Percentiles rank a stretch among this genome's conserved stretches.
Evolutionary conservation across 2,888 invertebrate species (phyloP).

Genomic region (Crepidodera aurea): DNA sequence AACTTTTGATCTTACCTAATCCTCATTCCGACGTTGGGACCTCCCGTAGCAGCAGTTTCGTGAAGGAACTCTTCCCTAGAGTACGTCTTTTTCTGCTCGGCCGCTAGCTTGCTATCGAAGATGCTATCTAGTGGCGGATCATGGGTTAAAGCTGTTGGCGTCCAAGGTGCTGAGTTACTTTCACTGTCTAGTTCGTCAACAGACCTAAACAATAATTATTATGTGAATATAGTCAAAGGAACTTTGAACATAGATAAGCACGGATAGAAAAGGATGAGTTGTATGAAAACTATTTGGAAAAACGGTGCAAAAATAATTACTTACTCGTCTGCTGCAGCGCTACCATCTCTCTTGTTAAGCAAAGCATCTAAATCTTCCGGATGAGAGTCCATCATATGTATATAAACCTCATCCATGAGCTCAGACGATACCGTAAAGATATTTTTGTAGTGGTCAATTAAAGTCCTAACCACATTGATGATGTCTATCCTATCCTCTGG

Average conservation of each 20-base stretch:
- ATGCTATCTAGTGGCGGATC: constrained; percentile 49
- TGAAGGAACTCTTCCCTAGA: constrained; percentile 80
- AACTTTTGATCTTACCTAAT: constrained; percentile 53
- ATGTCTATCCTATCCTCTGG: constrained; percentile 86
- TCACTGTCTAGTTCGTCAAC: constrained; percentile 63
- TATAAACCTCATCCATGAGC: constrained; percentile 85
- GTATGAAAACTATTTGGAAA: too few species aligned
- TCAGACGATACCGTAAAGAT: constrained; percentile 82
- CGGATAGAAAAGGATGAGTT: too few species aligned
- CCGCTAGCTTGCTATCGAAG: constrained; percentile 47
- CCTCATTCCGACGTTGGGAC: constrained; percentile 65
- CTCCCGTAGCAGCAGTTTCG: constrained; percentile 74
- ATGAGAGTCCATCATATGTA: constrained; percentile 84
- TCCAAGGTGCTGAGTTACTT: constrained; percentile 60
- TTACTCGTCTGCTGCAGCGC: constrained; percentile 61
- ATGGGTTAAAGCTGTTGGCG: constrained; percentile 52
- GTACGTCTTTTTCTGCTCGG: constrained; percentile 66
- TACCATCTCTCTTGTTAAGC: constrained; percentile 62
- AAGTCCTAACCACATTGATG: constrained; percentile 85
- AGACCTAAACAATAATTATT: constrained; percentile 54
- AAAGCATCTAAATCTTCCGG: constrained; percentile 81
- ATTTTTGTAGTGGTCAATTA: constrained; percentile 77
- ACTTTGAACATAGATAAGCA: too few species aligned
- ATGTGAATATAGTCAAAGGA: too few species aligned
- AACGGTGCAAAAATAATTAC: constrained; percentile 46